Evolutionary conservation across 2,888 invertebrate genomes (phyloP).

Genomic region (Agapostemon virescens): DNA sequence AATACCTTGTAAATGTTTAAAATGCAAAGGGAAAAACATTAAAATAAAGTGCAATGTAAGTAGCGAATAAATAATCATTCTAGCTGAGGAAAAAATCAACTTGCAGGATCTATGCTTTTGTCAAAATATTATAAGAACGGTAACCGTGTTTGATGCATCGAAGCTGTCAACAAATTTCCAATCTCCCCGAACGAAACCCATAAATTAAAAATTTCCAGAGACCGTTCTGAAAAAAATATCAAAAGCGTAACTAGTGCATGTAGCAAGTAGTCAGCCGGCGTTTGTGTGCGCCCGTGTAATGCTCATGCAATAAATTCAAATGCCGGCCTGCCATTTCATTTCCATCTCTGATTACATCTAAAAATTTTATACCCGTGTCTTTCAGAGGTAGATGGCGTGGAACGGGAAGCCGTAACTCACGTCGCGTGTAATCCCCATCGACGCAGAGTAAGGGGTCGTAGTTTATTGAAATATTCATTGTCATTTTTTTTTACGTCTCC

Average conservation of each 20-base stretch:
- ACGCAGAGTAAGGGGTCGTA: background rate
- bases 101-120: too few relatives aligned
- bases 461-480: slow-evolving; percentile 67
- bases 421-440: slow-evolving; percentile 19
- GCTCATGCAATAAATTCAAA: background rate
- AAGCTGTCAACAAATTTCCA: too few relatives aligned
- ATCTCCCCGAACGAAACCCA: background rate
- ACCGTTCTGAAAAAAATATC: background rate
- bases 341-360: slow-evolving; percentile 27
- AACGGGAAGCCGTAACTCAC: slow-evolving; percentile 16
- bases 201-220: background rate
- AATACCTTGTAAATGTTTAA: background rate
- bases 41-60: background rate
- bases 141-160: too few relatives aligned
- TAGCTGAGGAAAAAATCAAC: background rate
- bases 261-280: background rate
- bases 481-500: slow-evolving; percentile 34
- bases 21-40: background rate
- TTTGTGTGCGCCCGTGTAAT: background rate
- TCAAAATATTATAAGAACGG: too few relatives aligned
- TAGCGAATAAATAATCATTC: background rate
- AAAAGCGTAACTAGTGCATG: background rate
- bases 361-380: slow-evolving; percentile 22
- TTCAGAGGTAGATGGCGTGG: background rate
- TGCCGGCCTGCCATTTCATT: background rate